Evolutionary conservation across 2,113 vertebrate species (phyloP).

Genomic region (Alligator sinensis): DNA sequence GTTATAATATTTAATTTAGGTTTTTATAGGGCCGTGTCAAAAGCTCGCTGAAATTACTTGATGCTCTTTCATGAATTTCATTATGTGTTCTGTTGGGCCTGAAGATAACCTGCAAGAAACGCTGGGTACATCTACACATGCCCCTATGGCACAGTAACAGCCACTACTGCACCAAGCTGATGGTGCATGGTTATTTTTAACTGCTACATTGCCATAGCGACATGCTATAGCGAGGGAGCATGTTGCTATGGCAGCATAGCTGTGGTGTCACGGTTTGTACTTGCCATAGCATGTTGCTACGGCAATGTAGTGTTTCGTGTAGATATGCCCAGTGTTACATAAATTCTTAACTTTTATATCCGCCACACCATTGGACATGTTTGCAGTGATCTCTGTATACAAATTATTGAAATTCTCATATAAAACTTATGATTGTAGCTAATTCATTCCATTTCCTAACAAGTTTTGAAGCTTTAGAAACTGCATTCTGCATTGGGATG

Average conservation of each 20-base stretch:
- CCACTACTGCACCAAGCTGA: too few species aligned
- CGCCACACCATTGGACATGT: background rate
- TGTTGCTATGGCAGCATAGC: too few species aligned
- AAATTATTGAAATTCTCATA: background rate
- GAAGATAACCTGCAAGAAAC: background rate
- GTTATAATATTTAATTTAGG: background rate
- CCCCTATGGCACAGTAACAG: too few species aligned
- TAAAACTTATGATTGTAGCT: background rate
- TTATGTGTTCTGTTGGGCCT: background rate
- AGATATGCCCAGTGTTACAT: background rate
- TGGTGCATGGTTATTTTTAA: too few species aligned
- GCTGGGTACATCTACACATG: too few species aligned
- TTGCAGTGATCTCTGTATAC: background rate
- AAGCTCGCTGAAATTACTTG: background rate
- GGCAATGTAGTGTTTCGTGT: too few species aligned
- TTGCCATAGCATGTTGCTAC: too few species aligned
- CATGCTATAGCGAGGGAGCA: too few species aligned
- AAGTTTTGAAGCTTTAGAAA: background rate
- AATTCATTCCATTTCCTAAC: background rate
- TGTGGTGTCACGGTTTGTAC: too few species aligned
- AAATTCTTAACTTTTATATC: background rate
- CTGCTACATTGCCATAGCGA: too few species aligned
- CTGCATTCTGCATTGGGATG: background rate
- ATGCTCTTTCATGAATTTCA: background rate
- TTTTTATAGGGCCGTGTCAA: background rate